Base-by-base conservation (phyloP, 2,888 invertebrate genomes). In the Nomada flava region DNA sequence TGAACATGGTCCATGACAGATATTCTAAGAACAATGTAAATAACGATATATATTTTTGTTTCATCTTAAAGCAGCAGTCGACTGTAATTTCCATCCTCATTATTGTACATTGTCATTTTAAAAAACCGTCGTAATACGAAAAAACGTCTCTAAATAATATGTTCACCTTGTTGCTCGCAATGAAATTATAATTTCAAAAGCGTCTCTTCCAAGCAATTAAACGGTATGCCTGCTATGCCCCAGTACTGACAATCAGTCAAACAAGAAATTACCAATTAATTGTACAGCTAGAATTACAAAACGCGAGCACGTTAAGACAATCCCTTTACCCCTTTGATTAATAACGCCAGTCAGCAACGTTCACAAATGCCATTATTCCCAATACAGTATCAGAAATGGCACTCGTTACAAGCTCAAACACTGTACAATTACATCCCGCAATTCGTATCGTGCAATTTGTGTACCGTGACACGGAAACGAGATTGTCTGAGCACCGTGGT, bases 381-480 rank as follows among this genome's bases (percentile, higher is more conserved):
- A 36, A 53, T 7, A 7, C n/a, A 9, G 10, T 5, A 7, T 18
- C 53, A 53, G 53, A 53, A 20, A n/a, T 53, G 20, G n/a, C 7
- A 10, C 2, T 20, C n/a, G 53, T n/a, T 53, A 53, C 9, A 9
- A 9, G 5, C 18, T 36, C 36, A 29, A 53, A 67, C 36, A 9
- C 36, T 20, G 15, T 23, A 26, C 67, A 20, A 53, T 67, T 53
- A 29, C 67, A 13, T 13, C 20, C 29, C 18, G 2, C 36, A 20
- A 53, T 67, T 53, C 36, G 36, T 13, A 5, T 36, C 11, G 18
- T 20, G 53, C 10, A 53, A 20, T 53, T 53, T 15, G 20, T 18
- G 52, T 23, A 65, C 29, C 20, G 53, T 53, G 36, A 53, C 67
- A 53, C 36, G 36, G 26, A 20, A 67, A 67, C 52, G 36, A 11